Conservation (phyloP, 1,140 invertebrate genomes). For the Drosophila nikananu region DNA sequence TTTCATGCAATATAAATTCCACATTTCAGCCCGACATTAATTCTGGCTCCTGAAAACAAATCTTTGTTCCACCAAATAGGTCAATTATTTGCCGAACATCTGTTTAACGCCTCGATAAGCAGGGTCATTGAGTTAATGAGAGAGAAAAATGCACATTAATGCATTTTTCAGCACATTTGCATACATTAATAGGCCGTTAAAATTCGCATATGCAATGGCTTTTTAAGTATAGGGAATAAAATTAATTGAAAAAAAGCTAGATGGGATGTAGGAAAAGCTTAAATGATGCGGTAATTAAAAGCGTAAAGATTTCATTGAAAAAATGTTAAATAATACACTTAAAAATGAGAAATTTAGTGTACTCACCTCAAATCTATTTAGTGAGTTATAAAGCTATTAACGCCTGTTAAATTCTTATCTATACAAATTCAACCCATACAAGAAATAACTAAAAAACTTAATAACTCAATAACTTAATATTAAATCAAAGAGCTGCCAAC, state of each 20-base stretch:
- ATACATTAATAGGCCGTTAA: conserved; percentile 18
- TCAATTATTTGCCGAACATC: conserved; percentile 21
- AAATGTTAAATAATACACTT: conserved; percentile 2
- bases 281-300: background rate
- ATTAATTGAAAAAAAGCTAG: background rate
- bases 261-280: conserved; percentile 1
- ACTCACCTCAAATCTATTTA: background rate
- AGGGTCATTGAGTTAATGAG: conserved; percentile 45
- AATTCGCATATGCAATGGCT: conserved; percentile 7
- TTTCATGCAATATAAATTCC: conserved; percentile 6
- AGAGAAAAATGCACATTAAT: conserved; percentile 25
- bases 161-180: conserved; percentile 19
- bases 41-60: background rate
- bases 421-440: background rate
- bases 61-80: conserved; percentile 11
- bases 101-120: conserved; percentile 37
- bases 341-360: background rate
- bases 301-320: background rate
- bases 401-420: background rate
- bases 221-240: conserved; percentile 10
- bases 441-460: background rate
- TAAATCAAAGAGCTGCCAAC: conserved; percentile 6
- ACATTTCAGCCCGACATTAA: conserved; percentile 6
- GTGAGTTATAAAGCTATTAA: background rate
- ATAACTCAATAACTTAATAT: background rate